phyloP scores from a whole-genome alignment of 2,797 vertebrate species.

The Sciurus carolinensis region DNA sequence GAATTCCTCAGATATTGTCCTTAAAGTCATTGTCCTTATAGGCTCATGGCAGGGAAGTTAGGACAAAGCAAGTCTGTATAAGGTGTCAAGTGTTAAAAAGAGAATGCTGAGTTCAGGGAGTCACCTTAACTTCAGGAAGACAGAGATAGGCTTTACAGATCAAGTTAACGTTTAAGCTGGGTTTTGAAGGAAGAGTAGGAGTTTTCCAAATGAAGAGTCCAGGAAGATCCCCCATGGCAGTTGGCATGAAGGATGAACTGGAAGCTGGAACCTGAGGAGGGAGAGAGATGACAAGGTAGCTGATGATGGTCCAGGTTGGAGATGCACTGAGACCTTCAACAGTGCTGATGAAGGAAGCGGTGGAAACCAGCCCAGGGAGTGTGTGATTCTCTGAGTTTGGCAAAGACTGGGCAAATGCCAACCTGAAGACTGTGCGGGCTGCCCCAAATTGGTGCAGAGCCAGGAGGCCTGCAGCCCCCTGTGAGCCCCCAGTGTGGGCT shows the following conservation, averaged over 20 bases:
- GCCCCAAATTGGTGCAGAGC: neutral
- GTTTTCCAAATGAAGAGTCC: neutral
- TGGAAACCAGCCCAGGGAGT: fast-evolving
- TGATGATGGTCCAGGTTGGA: neutral
- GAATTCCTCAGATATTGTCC: neutral
- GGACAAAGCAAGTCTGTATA: neutral
- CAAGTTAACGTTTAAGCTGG: neutral
- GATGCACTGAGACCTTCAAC: fast-evolving
- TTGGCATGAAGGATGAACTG: neutral
- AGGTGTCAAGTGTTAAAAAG: neutral
- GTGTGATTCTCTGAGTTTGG: neutral
- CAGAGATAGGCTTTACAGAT: neutral
- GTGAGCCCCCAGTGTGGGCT: fast-evolving
- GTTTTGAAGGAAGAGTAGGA: neutral
- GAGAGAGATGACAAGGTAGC: neutral
- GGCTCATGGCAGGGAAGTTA: neutral
- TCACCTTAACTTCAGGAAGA: neutral
- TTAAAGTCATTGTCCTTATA: neutral
- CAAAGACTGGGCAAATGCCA: neutral
- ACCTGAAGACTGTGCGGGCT: no score
- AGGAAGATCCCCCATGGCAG: neutral
- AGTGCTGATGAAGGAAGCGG: neutral
- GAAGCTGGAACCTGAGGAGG: neutral
- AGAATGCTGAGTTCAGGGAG: neutral
- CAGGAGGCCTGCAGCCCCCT: neutral